A percentile compares a stretch with the other conserved stretches of the same genome.
These are phyloP conservation scores for Apotomis betuletana DNA, from an alignment of 2,888 invertebrate species.

Conservation along the genomic window DNA sequence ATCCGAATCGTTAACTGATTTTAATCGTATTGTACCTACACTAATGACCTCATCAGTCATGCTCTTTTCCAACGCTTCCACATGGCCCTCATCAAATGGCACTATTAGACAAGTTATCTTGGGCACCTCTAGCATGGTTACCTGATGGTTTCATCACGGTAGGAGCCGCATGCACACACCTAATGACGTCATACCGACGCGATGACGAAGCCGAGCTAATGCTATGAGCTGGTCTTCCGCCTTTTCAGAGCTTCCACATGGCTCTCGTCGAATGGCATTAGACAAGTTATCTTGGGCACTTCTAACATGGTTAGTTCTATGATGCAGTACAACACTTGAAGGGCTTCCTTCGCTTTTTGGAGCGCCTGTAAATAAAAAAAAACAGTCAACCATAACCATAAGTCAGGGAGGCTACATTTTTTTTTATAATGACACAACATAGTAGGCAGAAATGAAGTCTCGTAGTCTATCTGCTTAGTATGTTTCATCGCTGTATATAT, in stretches of 20 bases:
- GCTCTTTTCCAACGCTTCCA: conserved; percentile 55
- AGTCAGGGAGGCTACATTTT: too few species aligned
- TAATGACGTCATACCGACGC: too few species aligned
- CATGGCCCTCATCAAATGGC: conserved; percentile 61
- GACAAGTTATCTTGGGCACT: conserved; percentile 65
- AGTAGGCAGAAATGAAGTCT: too few species aligned
- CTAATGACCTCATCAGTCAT: too few species aligned
- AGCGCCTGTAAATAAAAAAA: conserved; percentile 63
- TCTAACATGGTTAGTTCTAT: conserved; percentile 71
- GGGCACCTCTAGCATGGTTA: conserved; percentile 66
- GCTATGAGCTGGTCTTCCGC: conserved; percentile 49
- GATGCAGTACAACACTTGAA: conserved; percentile 72
- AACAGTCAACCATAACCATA: too few species aligned
- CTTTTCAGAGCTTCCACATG: conserved; percentile 60
- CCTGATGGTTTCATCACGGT: too few species aligned
- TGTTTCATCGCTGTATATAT: too few species aligned
- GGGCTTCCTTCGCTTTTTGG: conserved; percentile 66
- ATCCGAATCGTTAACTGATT: too few species aligned
- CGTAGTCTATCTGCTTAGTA: too few species aligned
- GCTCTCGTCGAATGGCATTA: conserved; percentile 59
- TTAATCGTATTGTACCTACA: too few species aligned
- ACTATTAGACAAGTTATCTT: conserved; percentile 67
- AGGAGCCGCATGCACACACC: too few species aligned
- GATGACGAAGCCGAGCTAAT: not conserved
- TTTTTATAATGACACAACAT: too few species aligned